Evolutionary conservation across 2,797 vertebrate genomes (phyloP).

Genomic region (Peromyscus attwateri): DNA sequence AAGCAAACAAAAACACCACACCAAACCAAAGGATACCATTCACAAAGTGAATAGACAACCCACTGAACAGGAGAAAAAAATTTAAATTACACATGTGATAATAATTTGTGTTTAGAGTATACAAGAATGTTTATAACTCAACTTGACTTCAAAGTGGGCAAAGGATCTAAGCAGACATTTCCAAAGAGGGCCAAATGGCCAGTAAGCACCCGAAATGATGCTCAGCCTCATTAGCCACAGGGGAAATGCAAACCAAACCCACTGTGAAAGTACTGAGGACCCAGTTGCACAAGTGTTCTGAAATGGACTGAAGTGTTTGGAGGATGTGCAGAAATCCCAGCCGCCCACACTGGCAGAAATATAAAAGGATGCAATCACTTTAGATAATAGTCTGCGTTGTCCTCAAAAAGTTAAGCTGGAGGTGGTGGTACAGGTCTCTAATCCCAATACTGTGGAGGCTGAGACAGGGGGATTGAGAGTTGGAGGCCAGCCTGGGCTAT

Average conservation of each 20-base stretch:
- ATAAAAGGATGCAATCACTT: neutral
- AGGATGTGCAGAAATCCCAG: neutral
- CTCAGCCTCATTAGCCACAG: neutral
- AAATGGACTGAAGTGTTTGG: neutral
- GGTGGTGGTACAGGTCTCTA: neutral
- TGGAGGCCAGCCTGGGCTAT: neutral
- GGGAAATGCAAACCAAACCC: neutral
- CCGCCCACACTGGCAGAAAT: neutral
- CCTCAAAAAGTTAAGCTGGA: neutral
- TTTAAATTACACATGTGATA: neutral
- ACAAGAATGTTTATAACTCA: slow-evolving; percentile 39
- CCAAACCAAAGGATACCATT: neutral
- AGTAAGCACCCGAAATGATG: neutral
- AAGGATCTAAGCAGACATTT: slow-evolving; percentile 30
- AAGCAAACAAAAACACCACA: neutral
- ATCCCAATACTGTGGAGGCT: neutral
- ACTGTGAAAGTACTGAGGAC: neutral
- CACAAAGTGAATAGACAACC: slow-evolving; percentile 42
- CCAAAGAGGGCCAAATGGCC: neutral
- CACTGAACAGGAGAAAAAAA: slow-evolving; percentile 2
- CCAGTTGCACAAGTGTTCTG: neutral
- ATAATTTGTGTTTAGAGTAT: slow-evolving; percentile 10
- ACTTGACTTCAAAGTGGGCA: slow-evolving; percentile 46
- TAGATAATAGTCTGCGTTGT: neutral
- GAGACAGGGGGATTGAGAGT: neutral